Evolutionary conservation across 1,140 invertebrate genomes (phyloP), one percentile per base, ranked within the genome.

Genomic region (Pachyrhynchus sulphureomaculatus): DNA sequence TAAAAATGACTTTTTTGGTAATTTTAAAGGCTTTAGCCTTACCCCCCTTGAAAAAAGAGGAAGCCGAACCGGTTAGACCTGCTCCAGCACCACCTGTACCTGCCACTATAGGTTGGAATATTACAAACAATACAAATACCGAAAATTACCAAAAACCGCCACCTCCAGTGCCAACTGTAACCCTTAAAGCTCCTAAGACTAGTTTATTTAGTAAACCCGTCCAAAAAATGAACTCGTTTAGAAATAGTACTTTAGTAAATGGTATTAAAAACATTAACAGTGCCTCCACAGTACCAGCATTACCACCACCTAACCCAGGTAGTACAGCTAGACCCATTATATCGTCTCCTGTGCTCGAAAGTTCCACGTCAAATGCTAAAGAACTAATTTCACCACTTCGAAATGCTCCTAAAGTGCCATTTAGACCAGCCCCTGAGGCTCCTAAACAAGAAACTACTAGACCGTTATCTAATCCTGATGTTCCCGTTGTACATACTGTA

Each of bases 1-100:
- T 66, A 79, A 82, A 62, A 83, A 79, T 65, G 83, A 84, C 57
- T 83, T 93, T 68, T 90, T 92, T 69, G 90, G 91, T 0, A 88
- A 92, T 61, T 92, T 91, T 76, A 91, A 91, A 78, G 90, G 90
- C 0, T 93, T 92, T 73, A 87, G 86, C 1, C 81, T 92, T 21
- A 84, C 84, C 0, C 89, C 89, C 0, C n/a, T 78, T 91, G 0
- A 78, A 81, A 52, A 84, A 83, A 68, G 67, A 78, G 17, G 76
- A 78, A 21, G 65, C 75, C 0, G 79, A 80, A 51, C 76, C 78
- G 0, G 70, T 75, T 1, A 34, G 78, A 36, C 65, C 79, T 1
- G 80, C 81, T 0, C 82, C 82, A 0, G 77, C 81, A 0, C 72
- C 82, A 0, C 78, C 83, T 4, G 52, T 57, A 4, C 23, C 52